Base-by-base conservation (phyloP, 2,797 vertebrate genomes). In the Cichlasoma orientale region DNA sequence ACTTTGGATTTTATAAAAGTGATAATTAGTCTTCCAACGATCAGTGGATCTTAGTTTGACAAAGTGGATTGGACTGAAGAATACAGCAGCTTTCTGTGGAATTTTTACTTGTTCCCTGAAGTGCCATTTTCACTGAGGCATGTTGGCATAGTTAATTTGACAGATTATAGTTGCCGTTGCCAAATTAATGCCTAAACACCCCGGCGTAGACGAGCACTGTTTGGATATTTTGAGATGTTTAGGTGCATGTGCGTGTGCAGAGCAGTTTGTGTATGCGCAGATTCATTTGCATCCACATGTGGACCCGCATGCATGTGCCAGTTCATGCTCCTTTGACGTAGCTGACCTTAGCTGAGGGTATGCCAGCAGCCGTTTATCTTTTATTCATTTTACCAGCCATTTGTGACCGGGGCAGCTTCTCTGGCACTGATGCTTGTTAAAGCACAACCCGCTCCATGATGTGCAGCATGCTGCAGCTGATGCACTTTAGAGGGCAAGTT, bases 301-400 rank as follows among this genome's bases (percentile, higher is more conserved):
- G 36, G 54, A 58, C 19, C 52, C 47, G 8, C 0, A 7, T 16
- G 21, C 25, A 7, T 58, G 27, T 75, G 44, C n/a, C 13, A 19
- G 38, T 77, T 72, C 56, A 16, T 56, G 81, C 63, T 77, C 59
- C 68, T 90, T 86, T 88, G 87, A 89, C 69, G 83, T 76, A 12
- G 19, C 71, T 93, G 92, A 94, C 94, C 94, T 94, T 95, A 93
- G 91, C 87, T 80, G 66, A 68, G 86, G 87, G 89, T 63, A 56
- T 68, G 78, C 89, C 83, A 84, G 82, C 88, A 93, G 89, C 86
- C 92, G 92, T 95, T 93, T 93, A 94, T 94, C 86, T 94, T 95
- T 94, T 94, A 95, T 94, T 95, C 92, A 94, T 94, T 93, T 82
- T 93, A 88, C 90, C 93, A 90, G 88, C 91, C 93, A 90, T 94